Base-by-base conservation (phyloP, 2,888 invertebrate genomes). In the Macropis europaea region DNA sequence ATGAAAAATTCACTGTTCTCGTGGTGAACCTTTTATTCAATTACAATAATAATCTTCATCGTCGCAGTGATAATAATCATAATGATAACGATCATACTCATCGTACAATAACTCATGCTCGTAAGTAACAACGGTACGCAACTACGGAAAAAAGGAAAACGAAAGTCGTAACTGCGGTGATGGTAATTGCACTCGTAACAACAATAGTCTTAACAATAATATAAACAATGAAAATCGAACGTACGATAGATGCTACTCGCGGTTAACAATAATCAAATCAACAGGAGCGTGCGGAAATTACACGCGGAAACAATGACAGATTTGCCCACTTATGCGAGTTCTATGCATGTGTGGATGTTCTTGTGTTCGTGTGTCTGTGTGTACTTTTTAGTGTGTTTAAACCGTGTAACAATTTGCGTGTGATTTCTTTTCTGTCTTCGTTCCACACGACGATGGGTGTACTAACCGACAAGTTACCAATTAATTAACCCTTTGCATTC, bases 1-100 rank as follows among this genome's bases (percentile, higher is more conserved):
- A n/a, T 3, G 36, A 43, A 17, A 34, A 40, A 53, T 32, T 40
- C 38, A 15, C 6, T 32, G 34, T 42, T 17, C 70, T 77, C 66
- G 75, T 81, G 71, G 83, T 87, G 85, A 85, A 87, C 83, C 70
- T 85, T 86, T 87, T 86, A 87, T 87, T 86, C 79, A 82, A 83
- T 85, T 84, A 85, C 82, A 84, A 81, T 84, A 84, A 80, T 84
- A 85, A 83, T 83, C 79, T 52, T 50, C 69, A 62, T 69, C 68
- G 70, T 84, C 75, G 81, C 75, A 69, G 78, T 83, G 74, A 77
- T 79, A 73, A 75, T 83, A 75, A 74, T 82, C 73, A 80, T 82
- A 71, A 30, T 69, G 36, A 66, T 62, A 38, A 59, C 38, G 34
- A 40, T 59, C 24, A 19, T 60, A 54, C 52, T 57, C 11, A 17